These are phyloP conservation scores for Myrmecophaga tridactyla DNA, from an alignment of 2,113 vertebrate genomes.

Conservation along the genomic window DNA sequence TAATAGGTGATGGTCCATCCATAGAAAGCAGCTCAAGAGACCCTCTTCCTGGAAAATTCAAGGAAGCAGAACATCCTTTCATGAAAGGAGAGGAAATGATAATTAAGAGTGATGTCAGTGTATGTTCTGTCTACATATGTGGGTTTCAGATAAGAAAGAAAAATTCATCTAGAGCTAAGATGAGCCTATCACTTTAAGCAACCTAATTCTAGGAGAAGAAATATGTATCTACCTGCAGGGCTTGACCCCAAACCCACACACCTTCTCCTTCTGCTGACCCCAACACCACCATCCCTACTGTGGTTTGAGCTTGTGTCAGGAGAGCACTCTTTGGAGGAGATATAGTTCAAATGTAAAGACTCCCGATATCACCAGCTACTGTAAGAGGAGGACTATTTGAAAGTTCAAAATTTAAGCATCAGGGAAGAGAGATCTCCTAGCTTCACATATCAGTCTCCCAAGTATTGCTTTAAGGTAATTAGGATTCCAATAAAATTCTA, in stretches of 20 bases:
- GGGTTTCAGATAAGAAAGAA: not conserved
- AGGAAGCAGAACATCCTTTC: not conserved
- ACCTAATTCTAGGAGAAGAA: not conserved
- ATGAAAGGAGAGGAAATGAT: not conserved
- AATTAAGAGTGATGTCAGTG: not conserved
- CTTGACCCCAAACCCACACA: not conserved
- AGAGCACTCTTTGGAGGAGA: not conserved
- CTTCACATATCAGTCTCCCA: not conserved
- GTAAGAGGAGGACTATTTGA: not conserved
- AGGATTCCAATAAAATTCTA: not conserved
- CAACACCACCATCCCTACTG: accelerated
- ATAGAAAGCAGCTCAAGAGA: not conserved
- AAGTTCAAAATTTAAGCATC: not conserved
- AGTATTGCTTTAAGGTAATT: not conserved
- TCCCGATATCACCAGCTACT: not conserved
- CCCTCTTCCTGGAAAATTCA: not conserved
- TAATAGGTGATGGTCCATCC: not conserved
- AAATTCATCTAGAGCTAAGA: not conserved
- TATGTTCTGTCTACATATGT: not conserved
- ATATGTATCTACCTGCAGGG: not conserved
- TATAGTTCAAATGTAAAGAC: not conserved
- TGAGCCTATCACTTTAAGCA: not conserved
- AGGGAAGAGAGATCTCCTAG: not conserved
- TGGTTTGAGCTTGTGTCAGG: not conserved
- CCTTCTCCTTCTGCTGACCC: too few relatives aligned